Evolutionary conservation across 2,888 invertebrate species (phyloP), one percentile per base, ranked within the genome.

Genomic region (Archaeoteleia sp.): DNA sequence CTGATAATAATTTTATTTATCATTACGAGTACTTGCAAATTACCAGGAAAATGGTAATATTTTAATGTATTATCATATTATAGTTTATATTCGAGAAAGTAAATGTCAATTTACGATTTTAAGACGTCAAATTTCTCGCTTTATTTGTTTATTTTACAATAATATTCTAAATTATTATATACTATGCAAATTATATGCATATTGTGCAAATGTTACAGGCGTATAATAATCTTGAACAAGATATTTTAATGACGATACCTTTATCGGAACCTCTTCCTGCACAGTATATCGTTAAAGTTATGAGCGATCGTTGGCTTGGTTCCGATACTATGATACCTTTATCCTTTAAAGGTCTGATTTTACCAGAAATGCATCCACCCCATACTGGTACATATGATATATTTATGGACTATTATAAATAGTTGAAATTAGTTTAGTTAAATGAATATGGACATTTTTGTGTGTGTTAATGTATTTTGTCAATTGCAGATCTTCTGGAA

Each of bases 171-270:
- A 34, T 20, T 27, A 30, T 15, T 35, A 35, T 42, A 51, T 12
- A 29, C 48, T 43, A 57, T 29, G n/a, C 13, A 42, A 6, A 20
- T 13, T 8, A 5, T 1, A 9, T 10, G 6, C 9, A 29, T 10
- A 7, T 46, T 35, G 4, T 20, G 17, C 9, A 14, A 71, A 39
- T 43, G 13, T 62, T 57, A 12, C 72, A 72, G 81, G 81, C 79
- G 84, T 86, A 49, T 78, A 92, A 90, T 0, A 88, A 88, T 8
- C 93, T 95, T 75, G 88, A 91, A 0, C 95, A 97, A 81, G 93
- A 93, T 76, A 86, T 99, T 14, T 90, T 96, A 0, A 96, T 99
- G 87, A 98, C 98, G 0, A 97, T 99, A 78, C 99, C 98, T 0
- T 89, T 99, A 43, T 90, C 91, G 30, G 97, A 96, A 77, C 95